phyloP scores from a whole-genome alignment of 1,140 invertebrate genomes.

The Vollenhovia emeryi region DNA sequence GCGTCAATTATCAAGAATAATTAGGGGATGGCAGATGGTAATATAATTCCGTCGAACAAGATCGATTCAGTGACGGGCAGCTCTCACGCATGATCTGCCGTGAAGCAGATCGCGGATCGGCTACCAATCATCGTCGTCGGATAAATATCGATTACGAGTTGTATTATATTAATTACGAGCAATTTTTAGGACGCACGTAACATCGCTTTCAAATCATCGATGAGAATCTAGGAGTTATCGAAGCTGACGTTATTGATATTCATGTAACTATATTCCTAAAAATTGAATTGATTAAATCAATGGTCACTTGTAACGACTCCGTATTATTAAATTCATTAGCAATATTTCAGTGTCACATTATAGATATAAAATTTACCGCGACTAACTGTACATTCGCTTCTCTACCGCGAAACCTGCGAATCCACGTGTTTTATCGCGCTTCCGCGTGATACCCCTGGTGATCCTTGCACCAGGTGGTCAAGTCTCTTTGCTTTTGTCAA shows the following conservation, averaged over 20 bases:
- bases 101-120: not conserved
- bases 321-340: not conserved
- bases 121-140: not conserved
- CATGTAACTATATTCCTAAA: not conserved
- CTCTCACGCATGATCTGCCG: not conserved
- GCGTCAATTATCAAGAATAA: slow-evolving; percentile 62
- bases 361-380: slow-evolving; percentile 8
- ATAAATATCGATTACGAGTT: not conserved
- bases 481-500: slow-evolving; percentile 12
- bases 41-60: slow-evolving; percentile 33
- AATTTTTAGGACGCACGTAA: not conserved
- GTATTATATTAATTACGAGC: not conserved
- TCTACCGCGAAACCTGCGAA: not conserved
- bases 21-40: slow-evolving; percentile 27
- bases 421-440: not conserved
- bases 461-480: slow-evolving; percentile 7
- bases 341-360: slow-evolving; percentile 12
- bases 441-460: not conserved
- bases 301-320: not conserved
- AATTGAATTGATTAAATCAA: not conserved
- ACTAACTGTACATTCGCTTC: not conserved
- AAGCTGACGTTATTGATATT: not conserved
- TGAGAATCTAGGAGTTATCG: not conserved
- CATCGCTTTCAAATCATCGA: not conserved
- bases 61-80: not conserved